phyloP scores from a whole-genome alignment of 1,140 invertebrate genomes.

The Phymorhynchus buccinoides region DNA sequence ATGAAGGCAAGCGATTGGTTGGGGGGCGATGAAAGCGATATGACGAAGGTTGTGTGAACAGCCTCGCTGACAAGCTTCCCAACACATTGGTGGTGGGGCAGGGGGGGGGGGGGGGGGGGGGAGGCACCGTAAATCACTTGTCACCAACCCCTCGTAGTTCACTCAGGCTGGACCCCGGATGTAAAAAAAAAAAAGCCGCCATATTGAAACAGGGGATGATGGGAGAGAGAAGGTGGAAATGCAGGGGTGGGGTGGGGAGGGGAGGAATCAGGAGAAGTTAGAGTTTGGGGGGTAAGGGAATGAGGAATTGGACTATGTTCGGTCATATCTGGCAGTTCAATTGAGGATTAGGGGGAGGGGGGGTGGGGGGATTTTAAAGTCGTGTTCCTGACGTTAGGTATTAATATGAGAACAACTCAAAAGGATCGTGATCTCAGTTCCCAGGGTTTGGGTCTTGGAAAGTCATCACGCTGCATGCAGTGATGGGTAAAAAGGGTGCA shows the following conservation, averaged over 20 bases:
- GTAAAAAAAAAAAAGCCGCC: no score
- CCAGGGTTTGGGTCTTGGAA: background rate
- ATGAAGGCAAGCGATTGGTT: background rate
- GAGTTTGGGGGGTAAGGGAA: no score
- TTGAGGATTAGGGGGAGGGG: no score
- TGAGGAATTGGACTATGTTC: no score
- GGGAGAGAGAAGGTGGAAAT: background rate
- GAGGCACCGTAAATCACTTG: background rate
- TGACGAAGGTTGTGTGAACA: conserved; percentile 3
- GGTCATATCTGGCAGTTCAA: no score
- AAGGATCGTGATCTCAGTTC: background rate
- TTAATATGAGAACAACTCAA: background rate
- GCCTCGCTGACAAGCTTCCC: background rate
- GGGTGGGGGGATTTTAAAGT: conserved; percentile 5
- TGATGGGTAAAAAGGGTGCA: background rate
- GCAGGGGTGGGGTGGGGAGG: background rate
- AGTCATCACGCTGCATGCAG: background rate
- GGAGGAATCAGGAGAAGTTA: no score
- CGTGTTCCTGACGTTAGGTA: conserved; percentile 15
- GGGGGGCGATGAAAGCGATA: conserved; percentile 5
- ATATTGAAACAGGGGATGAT: background rate
- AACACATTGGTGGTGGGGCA: background rate
- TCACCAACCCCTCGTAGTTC: background rate
- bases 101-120: no score
- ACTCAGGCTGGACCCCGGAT: background rate